phyloP scores from a whole-genome alignment of 2,888 invertebrate genomes.

The Acleris holmiana region DNA sequence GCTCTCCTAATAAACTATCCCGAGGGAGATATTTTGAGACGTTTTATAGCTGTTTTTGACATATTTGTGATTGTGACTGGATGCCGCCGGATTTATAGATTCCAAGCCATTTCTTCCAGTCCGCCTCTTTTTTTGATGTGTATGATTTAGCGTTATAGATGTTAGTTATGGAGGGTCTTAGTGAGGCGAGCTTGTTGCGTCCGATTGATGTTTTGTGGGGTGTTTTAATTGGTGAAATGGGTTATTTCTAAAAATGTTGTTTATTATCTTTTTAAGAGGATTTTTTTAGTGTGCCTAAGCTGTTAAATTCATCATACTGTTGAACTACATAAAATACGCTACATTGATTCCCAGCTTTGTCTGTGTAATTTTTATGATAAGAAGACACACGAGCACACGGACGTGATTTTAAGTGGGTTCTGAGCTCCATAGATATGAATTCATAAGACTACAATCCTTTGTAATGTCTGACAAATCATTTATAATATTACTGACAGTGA shows the following conservation, averaged over 20 bases:
- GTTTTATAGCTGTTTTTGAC: slow-evolving; percentile 76
- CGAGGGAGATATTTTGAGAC: slow-evolving; percentile 61
- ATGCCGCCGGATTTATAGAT: slow-evolving; percentile 68
- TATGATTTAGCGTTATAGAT: slow-evolving; percentile 64
- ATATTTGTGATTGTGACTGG: slow-evolving; percentile 79
- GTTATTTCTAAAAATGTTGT: neutral
- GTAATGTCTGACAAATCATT: no score
- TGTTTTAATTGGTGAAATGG: neutral
- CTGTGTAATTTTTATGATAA: no score
- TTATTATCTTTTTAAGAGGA: no score
- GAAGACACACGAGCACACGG: no score
- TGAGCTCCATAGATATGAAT: no score
- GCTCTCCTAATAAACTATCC: slow-evolving; percentile 75
- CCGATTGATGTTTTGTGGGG: slow-evolving; percentile 9
- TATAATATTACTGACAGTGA: no score
- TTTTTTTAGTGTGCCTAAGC: no score
- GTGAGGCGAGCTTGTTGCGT: slow-evolving; percentile 19
- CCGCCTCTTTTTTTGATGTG: slow-evolving; percentile 58
- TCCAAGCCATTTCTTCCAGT: slow-evolving; percentile 71
- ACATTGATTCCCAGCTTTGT: no score
- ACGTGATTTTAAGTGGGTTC: no score
- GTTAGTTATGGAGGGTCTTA: slow-evolving; percentile 38
- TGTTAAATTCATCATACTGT: no score
- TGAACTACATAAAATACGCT: no score
- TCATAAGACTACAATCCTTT: no score